Evolutionary conservation across 2,888 invertebrate species (phyloP).

Genomic region (Ganaspis brasiliensis): DNA sequence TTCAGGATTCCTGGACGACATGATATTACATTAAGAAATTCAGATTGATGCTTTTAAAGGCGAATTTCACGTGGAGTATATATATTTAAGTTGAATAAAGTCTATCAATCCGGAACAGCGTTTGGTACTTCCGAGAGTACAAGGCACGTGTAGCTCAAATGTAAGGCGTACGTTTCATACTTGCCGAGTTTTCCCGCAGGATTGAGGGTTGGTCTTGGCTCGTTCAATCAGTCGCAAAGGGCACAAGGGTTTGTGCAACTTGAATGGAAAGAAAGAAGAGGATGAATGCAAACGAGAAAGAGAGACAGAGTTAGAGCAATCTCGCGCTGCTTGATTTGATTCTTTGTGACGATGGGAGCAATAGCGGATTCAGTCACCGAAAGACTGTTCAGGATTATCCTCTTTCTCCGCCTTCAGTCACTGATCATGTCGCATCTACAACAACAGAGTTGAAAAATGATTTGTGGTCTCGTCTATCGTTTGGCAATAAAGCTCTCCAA

Average conservation of each 20-base stretch:
- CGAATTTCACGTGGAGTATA: conserved; percentile 55
- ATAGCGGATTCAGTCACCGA: conserved; percentile 74
- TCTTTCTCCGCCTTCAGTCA: conserved; percentile 59
- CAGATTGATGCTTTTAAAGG: too few relatives aligned
- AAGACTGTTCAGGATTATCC: conserved; percentile 74
- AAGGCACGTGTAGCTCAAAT: conserved; percentile 60
- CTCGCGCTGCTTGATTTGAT: conserved; percentile 69
- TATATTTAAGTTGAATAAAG: conserved; percentile 54
- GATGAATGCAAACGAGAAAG: conserved; percentile 53
- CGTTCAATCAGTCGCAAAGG: conserved; percentile 73
- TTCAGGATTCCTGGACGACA: too few relatives aligned
- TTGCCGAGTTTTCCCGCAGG: conserved; percentile 63
- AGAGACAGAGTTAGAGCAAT: conserved; percentile 62
- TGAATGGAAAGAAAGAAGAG: conserved; percentile 66
- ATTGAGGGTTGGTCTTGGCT: conserved; percentile 60
- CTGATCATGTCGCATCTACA: conserved; percentile 46
- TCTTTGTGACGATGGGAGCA: conserved; percentile 75
- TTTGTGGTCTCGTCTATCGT: conserved; percentile 28
- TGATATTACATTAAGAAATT: too few relatives aligned
- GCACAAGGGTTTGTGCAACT: conserved; percentile 66
- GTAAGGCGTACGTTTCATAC: conserved; percentile 56
- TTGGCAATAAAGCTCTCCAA: conserved; percentile 5
- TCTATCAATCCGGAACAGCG: conserved; percentile 64
- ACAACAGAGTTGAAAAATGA: conserved; percentile 1
- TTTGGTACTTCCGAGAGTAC: conserved; percentile 63